phyloP scores from a whole-genome alignment of 1,140 invertebrate genomes.

The Zaprionus nigranus region DNA sequence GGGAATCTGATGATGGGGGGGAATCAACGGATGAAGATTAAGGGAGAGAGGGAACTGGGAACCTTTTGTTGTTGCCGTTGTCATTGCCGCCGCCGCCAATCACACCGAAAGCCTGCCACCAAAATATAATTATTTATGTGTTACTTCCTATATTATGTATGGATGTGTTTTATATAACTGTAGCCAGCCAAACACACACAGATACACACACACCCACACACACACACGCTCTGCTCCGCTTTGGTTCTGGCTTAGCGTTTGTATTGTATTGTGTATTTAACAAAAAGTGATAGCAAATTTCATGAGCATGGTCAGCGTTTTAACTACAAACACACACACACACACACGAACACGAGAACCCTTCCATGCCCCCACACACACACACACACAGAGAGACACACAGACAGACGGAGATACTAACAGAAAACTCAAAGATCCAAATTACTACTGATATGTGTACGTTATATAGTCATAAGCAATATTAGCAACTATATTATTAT shows the following conservation, averaged over 20 bases:
- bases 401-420: conserved; percentile 13
- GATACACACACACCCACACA: conserved; percentile 3
- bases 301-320: conserved; percentile 68
- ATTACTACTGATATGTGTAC: conserved; percentile 75
- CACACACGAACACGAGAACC: neutral
- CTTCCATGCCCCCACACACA: neutral
- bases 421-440: conserved; percentile 63
- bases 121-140: conserved; percentile 59
- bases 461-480: conserved; percentile 82
- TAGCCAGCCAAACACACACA: conserved; percentile 17
- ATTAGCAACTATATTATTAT: conserved; percentile 73
- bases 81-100: conserved; percentile 33
- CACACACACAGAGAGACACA: conserved; percentile 11
- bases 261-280: conserved; percentile 48
- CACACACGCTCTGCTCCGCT: conserved; percentile 21
- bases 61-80: neutral
- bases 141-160: conserved; percentile 35
- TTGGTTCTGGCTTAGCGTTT: conserved; percentile 40
- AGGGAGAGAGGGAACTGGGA: neutral
- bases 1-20: conserved; percentile 3
- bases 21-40: conserved; percentile 8
- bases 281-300: conserved; percentile 74
- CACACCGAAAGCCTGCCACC: conserved; percentile 68
- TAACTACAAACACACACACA: conserved; percentile 49
- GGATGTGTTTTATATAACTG: conserved; percentile 24